These are phyloP conservation scores for Sipunculus nudus DNA, from an alignment of 2,888 invertebrate species.

Conservation along the genomic window DNA sequence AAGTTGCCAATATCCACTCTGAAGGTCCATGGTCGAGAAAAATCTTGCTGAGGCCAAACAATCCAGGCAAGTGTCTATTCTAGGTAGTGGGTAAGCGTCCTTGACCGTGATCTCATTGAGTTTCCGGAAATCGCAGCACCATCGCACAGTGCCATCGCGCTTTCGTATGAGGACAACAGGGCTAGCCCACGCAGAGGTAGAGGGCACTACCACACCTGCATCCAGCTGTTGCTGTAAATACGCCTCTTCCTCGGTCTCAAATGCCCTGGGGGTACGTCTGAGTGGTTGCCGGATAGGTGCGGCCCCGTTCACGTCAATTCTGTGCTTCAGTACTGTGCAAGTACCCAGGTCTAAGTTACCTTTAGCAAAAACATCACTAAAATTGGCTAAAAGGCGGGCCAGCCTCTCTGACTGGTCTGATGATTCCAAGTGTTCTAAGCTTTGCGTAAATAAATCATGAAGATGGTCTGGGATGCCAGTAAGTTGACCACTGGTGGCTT, in stretches of 20 bases:
- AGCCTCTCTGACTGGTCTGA: not conserved
- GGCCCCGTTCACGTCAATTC: conserved; percentile 27
- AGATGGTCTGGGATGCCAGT: not conserved
- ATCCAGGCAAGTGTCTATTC: conserved; percentile 35
- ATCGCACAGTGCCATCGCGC: conserved; percentile 28
- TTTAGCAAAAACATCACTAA: conserved; percentile 22
- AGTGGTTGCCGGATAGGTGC: conserved; percentile 31
- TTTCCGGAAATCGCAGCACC: conserved; percentile 33
- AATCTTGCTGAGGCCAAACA: conserved; percentile 25
- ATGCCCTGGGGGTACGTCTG: conserved; percentile 27
- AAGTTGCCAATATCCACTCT: conserved; percentile 29
- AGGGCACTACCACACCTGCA: conserved; percentile 22
- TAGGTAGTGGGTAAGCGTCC: conserved; percentile 29
- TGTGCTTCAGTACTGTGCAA: conserved; percentile 29
- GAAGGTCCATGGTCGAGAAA: conserved; percentile 36
- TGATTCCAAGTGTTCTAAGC: not conserved
- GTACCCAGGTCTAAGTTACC: conserved; percentile 24
- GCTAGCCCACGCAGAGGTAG: conserved; percentile 28
- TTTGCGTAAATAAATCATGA: not conserved
- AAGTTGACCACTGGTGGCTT: not conserved
- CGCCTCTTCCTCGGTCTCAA: conserved; percentile 32
- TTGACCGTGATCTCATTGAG: conserved; percentile 27
- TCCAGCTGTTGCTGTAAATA: conserved; percentile 27
- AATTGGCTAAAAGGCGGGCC: conserved; percentile 5
- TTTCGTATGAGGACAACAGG: conserved; percentile 31